Conservation (phyloP, 1,140 invertebrate genomes). For the Panagrolaimus sp. region DNA sequence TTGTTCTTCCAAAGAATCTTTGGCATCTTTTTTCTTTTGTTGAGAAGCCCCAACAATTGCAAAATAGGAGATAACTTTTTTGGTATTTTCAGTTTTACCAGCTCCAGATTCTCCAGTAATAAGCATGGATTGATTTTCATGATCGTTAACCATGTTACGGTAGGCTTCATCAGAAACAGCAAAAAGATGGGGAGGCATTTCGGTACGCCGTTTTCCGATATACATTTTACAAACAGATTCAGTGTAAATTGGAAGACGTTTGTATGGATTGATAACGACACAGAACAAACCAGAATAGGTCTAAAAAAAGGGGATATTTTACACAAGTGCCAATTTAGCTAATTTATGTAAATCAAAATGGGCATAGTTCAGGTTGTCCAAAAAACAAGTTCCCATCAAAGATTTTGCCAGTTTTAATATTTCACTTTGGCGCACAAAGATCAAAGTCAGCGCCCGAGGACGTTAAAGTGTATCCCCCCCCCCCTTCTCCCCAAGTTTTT, state of each 20-base stretch:
- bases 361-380: no score
- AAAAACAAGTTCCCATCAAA: no score
- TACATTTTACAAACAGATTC: conserved; percentile 84
- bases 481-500: no score
- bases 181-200: conserved; percentile 99
- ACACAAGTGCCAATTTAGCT: no score
- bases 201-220: conserved; percentile 95
- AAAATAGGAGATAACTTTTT: conserved; percentile 70
- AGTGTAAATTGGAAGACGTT: conserved; percentile 98
- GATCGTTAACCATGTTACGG: conserved; percentile 97
- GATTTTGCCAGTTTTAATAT: no score
- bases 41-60: conserved; percentile 64
- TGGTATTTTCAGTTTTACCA: conserved; percentile 69
- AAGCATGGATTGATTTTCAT: conserved; percentile 96
- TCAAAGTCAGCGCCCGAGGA: no score
- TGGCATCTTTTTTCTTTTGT: conserved; percentile 18
- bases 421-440: no score
- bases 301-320: conserved; percentile 65
- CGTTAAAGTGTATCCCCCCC: no score
- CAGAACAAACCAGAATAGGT: conserved; percentile 99
- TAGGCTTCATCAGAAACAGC: conserved; percentile 99
- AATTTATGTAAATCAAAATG: no score
- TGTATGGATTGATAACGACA: conserved; percentile 99
- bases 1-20: conserved; percentile 74
- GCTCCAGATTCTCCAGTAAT: conserved; percentile 75